phyloP scores from a whole-genome alignment of 2,113 vertebrate genomes.

The Aptenodytes patagonicus region DNA sequence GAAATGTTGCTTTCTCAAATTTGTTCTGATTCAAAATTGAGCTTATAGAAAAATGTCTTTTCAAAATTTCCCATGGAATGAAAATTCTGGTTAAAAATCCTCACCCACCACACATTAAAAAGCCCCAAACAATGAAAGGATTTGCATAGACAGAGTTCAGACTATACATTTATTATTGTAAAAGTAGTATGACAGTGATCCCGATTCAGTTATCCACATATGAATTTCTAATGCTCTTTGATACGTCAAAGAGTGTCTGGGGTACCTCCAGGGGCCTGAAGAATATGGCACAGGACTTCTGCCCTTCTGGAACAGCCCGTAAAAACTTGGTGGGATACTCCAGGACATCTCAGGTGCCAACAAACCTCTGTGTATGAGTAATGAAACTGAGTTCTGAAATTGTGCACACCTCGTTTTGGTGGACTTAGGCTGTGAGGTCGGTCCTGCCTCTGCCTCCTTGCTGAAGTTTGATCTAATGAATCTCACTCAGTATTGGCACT shows the following conservation, averaged over 20 bases:
- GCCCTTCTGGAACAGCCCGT: not conserved
- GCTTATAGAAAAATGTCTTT: not conserved
- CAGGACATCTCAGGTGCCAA: not conserved
- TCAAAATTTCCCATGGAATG: not conserved
- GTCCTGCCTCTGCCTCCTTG: not conserved
- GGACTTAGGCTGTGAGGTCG: not conserved
- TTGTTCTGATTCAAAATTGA: not conserved
- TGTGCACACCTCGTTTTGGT: not conserved
- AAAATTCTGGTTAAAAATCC: not conserved
- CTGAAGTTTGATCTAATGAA: not conserved
- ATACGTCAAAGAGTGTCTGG: not conserved
- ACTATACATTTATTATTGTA: not conserved
- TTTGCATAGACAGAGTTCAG: not conserved
- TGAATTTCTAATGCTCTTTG: not conserved
- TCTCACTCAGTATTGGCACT: too few relatives aligned
- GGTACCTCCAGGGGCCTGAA: not conserved
- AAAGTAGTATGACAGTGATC: not conserved
- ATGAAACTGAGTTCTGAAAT: not conserved
- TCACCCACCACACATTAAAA: not conserved
- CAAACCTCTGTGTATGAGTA: not conserved
- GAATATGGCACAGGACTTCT: not conserved
- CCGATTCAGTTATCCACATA: fast-evolving
- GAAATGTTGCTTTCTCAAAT: not conserved
- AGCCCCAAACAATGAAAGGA: not conserved
- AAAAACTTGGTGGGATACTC: not conserved